Evolutionary conservation across 2,797 vertebrate species (phyloP), one percentile per base, ranked within the genome.

Genomic region (Acanthornis magna): DNA sequence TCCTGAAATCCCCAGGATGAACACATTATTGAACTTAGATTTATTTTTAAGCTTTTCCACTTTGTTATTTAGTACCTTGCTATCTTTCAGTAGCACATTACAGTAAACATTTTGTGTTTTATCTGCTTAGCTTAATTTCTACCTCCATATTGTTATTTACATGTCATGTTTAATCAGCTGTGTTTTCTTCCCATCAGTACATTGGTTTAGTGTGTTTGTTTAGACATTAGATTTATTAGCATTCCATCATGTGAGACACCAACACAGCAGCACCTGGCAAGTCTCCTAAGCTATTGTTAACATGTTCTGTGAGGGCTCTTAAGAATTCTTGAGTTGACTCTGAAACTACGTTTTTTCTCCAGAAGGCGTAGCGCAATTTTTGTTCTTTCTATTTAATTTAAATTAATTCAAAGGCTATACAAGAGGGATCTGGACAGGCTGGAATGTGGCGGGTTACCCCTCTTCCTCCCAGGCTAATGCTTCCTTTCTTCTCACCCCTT

Each of bases 101-200:
- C 29, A 54, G 40, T 40, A 70, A 85, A 40, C 20, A 42, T 78
- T 91, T 74, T 72, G 5, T 47, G 7, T 48, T 95, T 81, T 88
- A 75, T 55, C 38, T 66, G 11, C 6, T 78, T 68, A 70, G 34
- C 47, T 75, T 85, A 80, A 83, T 94, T 91, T 83, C 26, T 26
- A 62, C 58, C 32, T 85, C 30, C 27, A 50, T 38, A 47, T 7
- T 23, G 8, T 73, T 94, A 62, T 88, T 94, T 93, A 58, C 83
- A 16, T 70, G 53, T 54, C 70, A 67, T 67, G 34, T 92, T 96
- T 94, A 91, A 90, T 84, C 82, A 70, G 51, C 45, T 86, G 19
- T 63, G 23, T 73, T 92, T 89, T 60, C 14, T 85, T 88, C 32
- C 48, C 12, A 62, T 65, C 47, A 70, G 26, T 88, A 81, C 15